Conservation (phyloP, 64 coral and sea anemone species). For the Dendrophyllia cribrosa region DNA sequence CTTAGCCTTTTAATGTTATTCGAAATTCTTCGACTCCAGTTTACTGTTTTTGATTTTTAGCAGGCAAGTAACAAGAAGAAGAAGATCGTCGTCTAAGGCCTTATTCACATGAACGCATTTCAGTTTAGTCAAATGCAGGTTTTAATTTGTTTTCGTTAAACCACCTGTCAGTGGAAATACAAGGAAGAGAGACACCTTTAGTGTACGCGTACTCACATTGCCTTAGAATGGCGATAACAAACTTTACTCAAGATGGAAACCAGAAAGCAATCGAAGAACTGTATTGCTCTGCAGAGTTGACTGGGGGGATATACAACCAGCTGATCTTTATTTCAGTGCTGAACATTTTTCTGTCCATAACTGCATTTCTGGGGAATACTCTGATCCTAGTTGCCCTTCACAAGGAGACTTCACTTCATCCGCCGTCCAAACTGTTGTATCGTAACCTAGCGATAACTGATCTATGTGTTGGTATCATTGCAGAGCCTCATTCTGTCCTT, state of each 20-base stretch:
- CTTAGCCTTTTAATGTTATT: too few species aligned
- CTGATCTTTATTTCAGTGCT: neutral
- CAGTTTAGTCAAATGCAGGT: too few species aligned
- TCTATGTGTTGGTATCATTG: conserved; percentile 1
- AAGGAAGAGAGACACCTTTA: too few species aligned
- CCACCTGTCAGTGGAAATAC: too few species aligned
- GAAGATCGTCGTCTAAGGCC: too few species aligned
- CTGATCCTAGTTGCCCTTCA: conserved; percentile 12
- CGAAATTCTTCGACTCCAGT: too few species aligned
- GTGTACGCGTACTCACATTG: too few species aligned
- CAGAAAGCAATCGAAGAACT: neutral
- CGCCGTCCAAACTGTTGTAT: conserved; percentile 20
- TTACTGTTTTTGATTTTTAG: too few species aligned
- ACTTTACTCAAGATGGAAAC: neutral
- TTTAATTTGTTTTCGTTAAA: too few species aligned
- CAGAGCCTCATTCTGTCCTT: neutral
- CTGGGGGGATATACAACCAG: neutral
- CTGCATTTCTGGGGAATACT: conserved; percentile 5
- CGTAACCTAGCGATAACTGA: neutral
- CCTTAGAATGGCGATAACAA: neutral
- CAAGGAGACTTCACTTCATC: neutral
- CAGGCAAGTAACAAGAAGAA: too few species aligned
- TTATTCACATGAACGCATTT: too few species aligned
- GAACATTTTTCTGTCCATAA: conserved; percentile 19
- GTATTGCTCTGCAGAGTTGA: neutral